Evolutionary conservation across 2,888 invertebrate species (phyloP), one percentile per base, ranked within the genome.

Genomic region (Endotricha flammealis): DNA sequence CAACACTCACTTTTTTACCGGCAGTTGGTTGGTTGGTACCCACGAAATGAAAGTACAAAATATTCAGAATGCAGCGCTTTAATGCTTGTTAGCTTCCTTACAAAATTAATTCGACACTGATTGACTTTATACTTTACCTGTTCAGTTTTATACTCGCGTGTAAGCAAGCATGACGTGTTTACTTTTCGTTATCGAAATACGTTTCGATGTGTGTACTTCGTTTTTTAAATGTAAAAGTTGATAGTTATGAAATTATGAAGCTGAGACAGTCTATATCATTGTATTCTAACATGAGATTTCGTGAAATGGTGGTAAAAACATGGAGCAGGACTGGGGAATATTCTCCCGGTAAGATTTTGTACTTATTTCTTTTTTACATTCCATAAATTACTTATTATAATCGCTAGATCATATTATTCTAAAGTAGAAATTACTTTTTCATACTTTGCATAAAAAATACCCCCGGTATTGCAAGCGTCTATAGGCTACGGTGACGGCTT

Each of bases 151-250:
- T 59, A 53, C 57, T 44, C 39, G 50, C 51, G 46, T 53, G 59
- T 46, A 46, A 31, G 53, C 55, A 59, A 68, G 59, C 48, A 74
- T 75, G 75, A 55, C 69, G 75, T 58, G 68, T 68, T 46, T 53
- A 35, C 42, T 33, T 48, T 44, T 33, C 32, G 39, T 36, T 33
- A 38, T 37, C 32, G 40, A 38, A 33, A 33, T 42, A 45, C 44
- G 50, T 41, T 41, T 47, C 28, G 46, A 42, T 24, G 39, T 50
- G 41, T 38, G 50, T 50, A 38, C 41, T 36, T 23, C 50, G 32
- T 41, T 22, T 34, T 34, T 28, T 28, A 34, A 22, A 13, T 17
- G 34, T 12, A 34, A 34, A 28, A 46, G 42, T 46, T 46, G 42
- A 44, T 34, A 24, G 33, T 28, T 12, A 36, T 44, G 41, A 39